Percentiles rank a stretch among this genome's conserved stretches.
These are phyloP conservation scores for Coronaproctus castanopsis DNA, from an alignment of 2,888 invertebrate species.

Conservation along the genomic window DNA sequence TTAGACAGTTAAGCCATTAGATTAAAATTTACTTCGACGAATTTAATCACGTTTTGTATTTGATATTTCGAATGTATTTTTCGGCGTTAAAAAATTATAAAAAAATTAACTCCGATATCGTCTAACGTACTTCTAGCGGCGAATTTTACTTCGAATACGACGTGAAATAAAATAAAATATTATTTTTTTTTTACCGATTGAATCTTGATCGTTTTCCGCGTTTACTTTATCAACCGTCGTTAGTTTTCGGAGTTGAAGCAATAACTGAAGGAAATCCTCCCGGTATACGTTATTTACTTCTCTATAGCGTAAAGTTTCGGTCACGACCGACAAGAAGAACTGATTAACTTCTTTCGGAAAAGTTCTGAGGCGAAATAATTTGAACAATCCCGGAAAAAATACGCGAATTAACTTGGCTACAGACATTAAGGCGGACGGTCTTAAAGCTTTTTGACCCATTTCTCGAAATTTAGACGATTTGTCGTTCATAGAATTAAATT, in stretches of 20 bases:
- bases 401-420: slow-evolving; percentile 16
- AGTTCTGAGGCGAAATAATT: slow-evolving; percentile 17
- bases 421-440: slow-evolving; percentile 24
- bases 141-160: too few relatives aligned
- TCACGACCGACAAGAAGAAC: slow-evolving; percentile 22
- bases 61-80: too few relatives aligned
- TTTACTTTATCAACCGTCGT: not conserved
- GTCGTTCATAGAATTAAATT: slow-evolving; percentile 28
- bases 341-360: slow-evolving; percentile 19
- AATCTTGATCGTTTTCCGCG: slow-evolving; percentile 5
- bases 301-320: slow-evolving; percentile 21
- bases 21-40: too few relatives aligned
- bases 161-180: too few relatives aligned
- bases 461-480: slow-evolving; percentile 27
- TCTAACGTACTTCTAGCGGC: too few relatives aligned
- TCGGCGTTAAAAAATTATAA: too few relatives aligned
- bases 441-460: slow-evolving; percentile 26
- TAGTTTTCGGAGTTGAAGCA: slow-evolving; percentile 7
- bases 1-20: too few relatives aligned
- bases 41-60: too few relatives aligned
- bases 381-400: slow-evolving; percentile 18
- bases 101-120: too few relatives aligned
- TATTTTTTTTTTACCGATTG: not conserved
- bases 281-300: slow-evolving; percentile 19
- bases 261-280: slow-evolving; percentile 21